These are phyloP conservation scores for Diarsia dahlii DNA, from an alignment of 2,888 invertebrate species.

Conservation along the genomic window DNA sequence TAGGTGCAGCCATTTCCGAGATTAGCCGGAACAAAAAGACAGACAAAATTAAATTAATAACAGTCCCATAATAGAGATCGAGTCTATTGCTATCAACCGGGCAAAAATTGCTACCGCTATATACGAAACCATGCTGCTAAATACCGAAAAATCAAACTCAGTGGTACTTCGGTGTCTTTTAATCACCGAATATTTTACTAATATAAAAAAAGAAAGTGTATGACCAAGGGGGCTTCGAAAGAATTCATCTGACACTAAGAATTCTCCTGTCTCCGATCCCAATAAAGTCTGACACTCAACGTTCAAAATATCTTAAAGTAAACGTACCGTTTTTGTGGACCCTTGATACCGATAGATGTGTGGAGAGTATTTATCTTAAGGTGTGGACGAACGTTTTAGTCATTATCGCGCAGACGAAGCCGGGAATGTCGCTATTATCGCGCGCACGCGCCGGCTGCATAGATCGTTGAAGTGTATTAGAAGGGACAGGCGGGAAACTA, in stretches of 20 bases:
- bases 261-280: not conserved
- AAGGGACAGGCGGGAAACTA: not conserved
- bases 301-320: slow-evolving; percentile 44
- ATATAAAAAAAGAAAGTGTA: not conserved
- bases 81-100: too few species aligned
- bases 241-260: not conserved
- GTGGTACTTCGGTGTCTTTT: too few species aligned
- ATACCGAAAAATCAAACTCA: too few species aligned
- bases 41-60: too few species aligned
- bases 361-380: slow-evolving; percentile 76
- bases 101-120: too few species aligned
- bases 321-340: slow-evolving; percentile 40
- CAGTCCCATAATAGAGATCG: too few species aligned
- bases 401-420: slow-evolving; percentile 75
- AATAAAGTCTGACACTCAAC: slow-evolving; percentile 5
- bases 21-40: too few species aligned
- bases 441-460: slow-evolving; percentile 79
- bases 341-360: slow-evolving; percentile 54
- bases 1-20: too few species aligned
- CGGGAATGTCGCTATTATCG: slow-evolving; percentile 79
- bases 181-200: too few species aligned
- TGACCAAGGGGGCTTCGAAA: not conserved
- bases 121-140: too few species aligned
- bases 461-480: slow-evolving; percentile 44
- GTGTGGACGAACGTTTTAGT: slow-evolving; percentile 82